Base-by-base conservation (phyloP, 2,113 vertebrate genomes). In the Platichthys stellatus region DNA sequence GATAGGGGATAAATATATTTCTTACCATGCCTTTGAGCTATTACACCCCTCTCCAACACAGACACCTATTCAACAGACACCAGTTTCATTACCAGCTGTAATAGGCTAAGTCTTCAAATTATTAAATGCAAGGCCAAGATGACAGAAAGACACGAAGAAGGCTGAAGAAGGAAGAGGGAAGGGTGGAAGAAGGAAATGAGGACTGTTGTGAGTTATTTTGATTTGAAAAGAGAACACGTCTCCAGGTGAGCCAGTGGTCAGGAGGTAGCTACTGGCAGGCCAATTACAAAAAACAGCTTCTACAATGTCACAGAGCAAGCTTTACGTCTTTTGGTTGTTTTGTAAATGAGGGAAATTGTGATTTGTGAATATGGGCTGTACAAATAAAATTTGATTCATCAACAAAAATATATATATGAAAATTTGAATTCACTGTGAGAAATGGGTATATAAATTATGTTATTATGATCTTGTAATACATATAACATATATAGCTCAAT, bases 1-100 rank as follows among this genome's bases (percentile, higher is more conserved):
- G 96, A 96, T 96, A 95, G 96, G 93, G 96, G 96, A 97, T 97
- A 96, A 98, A 97, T 95, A 95, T 95, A 95, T 96, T 96, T 96
- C 93, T 94, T 95, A 96, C 93, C 93, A 95, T 95, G 95, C 95
- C 96, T 95, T 81, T 80, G 80, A 95, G 97, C 97, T 95, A 96
- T 97, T 95, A 96, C 96, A 96, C 93, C 93, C 93, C 93, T 94
- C 96, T 94, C 91, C 95, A 94, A 95, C 96, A 96, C 94, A 95
- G 94, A 92, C 89, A 88, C 93, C 95, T 90, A 96, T 96, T 96
- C 96, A 97, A 88, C 93, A 93, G 79, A 89, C 95, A 91, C 93
- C 93, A 90, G 93, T 97, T 97, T 95, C 97, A 97, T 97, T 97
- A 97, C 94, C 91, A 94, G 93, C 93, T 95, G 94, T 96, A 97